Evolutionary conservation across 2,113 vertebrate species (phyloP).

Genomic region (Vidua chalybeata): DNA sequence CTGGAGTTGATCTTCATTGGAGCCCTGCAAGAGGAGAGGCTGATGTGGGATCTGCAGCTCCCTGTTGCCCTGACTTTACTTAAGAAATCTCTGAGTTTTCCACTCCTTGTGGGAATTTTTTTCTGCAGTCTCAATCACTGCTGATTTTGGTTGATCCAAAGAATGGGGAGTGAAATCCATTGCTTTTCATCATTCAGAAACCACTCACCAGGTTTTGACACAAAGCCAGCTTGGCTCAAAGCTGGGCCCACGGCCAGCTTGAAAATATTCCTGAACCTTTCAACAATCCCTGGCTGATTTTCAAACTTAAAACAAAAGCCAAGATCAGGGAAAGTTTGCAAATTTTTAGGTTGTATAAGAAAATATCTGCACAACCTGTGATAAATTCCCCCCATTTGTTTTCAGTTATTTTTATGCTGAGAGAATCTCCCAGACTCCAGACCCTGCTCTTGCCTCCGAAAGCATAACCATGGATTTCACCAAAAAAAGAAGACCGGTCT

Average conservation of each 20-base stretch:
- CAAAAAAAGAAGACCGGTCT: neutral
- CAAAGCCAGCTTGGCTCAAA: conserved; percentile 41
- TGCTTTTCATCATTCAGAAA: conserved; percentile 58
- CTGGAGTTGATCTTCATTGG: neutral
- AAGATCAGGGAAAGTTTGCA: conserved; percentile 33
- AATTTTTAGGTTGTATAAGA: neutral
- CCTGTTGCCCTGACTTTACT: neutral
- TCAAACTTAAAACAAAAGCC: conserved; percentile 49
- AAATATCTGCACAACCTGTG: neutral
- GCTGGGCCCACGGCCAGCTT: neutral
- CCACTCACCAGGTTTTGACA: conserved; percentile 48
- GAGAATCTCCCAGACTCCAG: neutral
- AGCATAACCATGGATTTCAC: neutral
- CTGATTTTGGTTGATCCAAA: neutral
- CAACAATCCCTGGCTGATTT: conserved; percentile 55
- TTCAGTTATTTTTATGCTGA: neutral
- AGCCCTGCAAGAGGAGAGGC: neutral
- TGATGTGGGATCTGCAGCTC: neutral
- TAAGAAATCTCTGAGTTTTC: conserved; percentile 3
- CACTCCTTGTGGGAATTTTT: neutral
- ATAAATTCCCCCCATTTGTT: neutral
- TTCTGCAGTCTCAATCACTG: neutral
- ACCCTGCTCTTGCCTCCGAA: neutral
- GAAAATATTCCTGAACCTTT: conserved; percentile 57
- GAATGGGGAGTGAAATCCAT: neutral